A percentile compares a stretch with the other conserved stretches of the same genome.
Conservation (phyloP, 2,888 invertebrate genomes). For the Cryptosula pallasiana region DNA sequence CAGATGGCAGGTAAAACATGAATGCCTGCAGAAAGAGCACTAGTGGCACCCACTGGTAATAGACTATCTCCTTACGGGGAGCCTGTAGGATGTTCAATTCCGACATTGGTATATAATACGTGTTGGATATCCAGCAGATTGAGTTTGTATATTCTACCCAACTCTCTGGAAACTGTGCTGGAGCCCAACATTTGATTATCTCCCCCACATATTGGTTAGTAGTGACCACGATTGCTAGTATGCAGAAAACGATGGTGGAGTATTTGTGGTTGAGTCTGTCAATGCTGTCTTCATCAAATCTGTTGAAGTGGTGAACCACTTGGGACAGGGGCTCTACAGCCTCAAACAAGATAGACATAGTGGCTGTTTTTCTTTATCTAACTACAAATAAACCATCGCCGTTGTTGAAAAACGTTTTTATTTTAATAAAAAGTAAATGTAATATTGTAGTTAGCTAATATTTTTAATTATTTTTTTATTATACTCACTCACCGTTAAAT, state of each 20-base stretch:
- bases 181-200: constrained; percentile 24
- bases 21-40: constrained; percentile 26
- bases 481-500: no score
- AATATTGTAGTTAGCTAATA: no score
- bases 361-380: not conserved
- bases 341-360: constrained; percentile 18
- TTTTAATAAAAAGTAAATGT: no score
- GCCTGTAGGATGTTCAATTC: constrained; percentile 17
- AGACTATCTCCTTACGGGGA: constrained; percentile 23
- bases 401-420: no score
- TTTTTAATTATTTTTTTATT: no score
- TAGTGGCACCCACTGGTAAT: constrained; percentile 27
- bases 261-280: constrained; percentile 24
- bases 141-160: constrained; percentile 22
- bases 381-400: not conserved
- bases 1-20: constrained; percentile 26
- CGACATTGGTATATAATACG: constrained; percentile 17
- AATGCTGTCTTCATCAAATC: constrained; percentile 23
- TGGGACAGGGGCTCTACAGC: constrained; percentile 5
- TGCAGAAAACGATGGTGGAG: constrained; percentile 23
- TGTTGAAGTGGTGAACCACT: constrained; percentile 19
- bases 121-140: constrained; percentile 24
- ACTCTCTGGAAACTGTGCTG: constrained; percentile 16
- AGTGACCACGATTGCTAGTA: constrained; percentile 21
- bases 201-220: constrained; percentile 21